These are phyloP conservation scores for Petrolisthes manimaculis DNA, from an alignment of 2,888 invertebrate genomes.

Conservation along the genomic window DNA sequence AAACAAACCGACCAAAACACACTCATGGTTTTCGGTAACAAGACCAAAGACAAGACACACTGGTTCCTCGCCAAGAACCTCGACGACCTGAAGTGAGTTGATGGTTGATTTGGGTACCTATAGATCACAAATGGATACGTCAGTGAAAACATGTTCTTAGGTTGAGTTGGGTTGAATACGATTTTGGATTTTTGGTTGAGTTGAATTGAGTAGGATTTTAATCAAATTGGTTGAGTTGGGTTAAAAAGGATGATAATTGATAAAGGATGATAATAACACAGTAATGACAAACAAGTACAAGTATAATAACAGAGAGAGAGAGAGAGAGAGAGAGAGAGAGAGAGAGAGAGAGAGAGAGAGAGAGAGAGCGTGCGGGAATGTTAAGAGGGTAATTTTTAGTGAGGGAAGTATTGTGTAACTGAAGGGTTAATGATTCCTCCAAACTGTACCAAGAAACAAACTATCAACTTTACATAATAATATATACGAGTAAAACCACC, in stretches of 20 bases:
- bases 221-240: neutral
- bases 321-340: neutral
- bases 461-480: no score
- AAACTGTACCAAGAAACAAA: no score
- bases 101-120: neutral
- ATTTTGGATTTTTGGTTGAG: neutral
- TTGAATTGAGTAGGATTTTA: neutral
- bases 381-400: neutral
- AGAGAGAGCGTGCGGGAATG: neutral
- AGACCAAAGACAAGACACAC: conserved; percentile 80
- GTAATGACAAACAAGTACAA: neutral
- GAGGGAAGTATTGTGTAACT: neutral
- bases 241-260: neutral
- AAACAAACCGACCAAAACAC: conserved; percentile 78
- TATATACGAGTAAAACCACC: no score
- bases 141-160: neutral
- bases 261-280: no score
- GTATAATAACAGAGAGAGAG: neutral
- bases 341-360: neutral
- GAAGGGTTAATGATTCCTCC: neutral
- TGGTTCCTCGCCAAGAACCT: conserved; percentile 86
- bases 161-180: neutral
- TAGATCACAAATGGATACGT: neutral
- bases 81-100: conserved; percentile 81
- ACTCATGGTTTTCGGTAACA: conserved; percentile 82